Base-by-base conservation (phyloP, 2,113 vertebrate genomes). In the Pontoporia blainvillei region DNA sequence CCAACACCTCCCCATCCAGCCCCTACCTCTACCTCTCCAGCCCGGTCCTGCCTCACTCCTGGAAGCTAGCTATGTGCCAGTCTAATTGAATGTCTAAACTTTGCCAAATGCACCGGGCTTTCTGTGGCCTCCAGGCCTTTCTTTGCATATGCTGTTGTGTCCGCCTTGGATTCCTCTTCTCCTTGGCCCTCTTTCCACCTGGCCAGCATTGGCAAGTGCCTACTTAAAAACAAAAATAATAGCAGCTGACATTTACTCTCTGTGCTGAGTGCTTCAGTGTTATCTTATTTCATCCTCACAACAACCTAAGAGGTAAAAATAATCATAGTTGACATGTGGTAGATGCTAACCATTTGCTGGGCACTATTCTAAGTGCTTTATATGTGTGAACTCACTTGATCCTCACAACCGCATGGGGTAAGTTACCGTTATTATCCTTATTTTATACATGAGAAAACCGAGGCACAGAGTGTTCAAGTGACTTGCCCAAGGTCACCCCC, bases 101-200 rank as follows among this genome's bases (percentile, higher is more conserved):
- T 88, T 84, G 95, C 97, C 96, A 95, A 93, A 39, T 67, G 69
- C 69, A 39, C 59, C 72, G 17, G 93, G 44, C 96, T 79, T 13
- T 84, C 71, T 84, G 34, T 78, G 86, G 95, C 91, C 89, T 86
- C 86, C 84, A 96, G 96, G 91, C 93, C 95, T 97, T 95, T 87
- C 95, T 97, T 95, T 94, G 95, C 90, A 86, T 89, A 86, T 84
- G 83, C 90, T 92, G 64, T 89, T 73, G 17, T 91, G 73, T 83
- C 86, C 75, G 59, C n/a, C 73, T 93, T 84, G 91, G 69, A 73
- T 44, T 21, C 62, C 61, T 96, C 73, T 76, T 72, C 71, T 92
- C 23, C 10, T 34, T 18, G 54, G 25, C 11, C 83, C 62, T 86
- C 86, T 66, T 52, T 14, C 66, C 86, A 95, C 96, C 82, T 84